Evolutionary conservation across 2,113 vertebrate species (phyloP).

Genomic region (Nipponia nippon): DNA sequence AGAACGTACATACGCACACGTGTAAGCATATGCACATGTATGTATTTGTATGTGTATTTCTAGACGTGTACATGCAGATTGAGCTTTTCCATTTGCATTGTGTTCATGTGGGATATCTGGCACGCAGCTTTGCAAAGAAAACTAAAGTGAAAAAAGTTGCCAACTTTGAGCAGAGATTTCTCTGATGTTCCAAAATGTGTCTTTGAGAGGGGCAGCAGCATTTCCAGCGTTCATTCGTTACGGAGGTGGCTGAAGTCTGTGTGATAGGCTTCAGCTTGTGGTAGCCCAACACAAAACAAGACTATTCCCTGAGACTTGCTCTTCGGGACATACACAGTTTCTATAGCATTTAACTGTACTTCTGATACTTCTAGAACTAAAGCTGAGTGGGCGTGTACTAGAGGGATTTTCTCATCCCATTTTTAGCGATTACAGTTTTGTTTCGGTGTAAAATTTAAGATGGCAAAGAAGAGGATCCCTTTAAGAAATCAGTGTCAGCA

Average conservation of each 20-base stretch:
- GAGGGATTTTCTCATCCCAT: background rate
- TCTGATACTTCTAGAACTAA: background rate
- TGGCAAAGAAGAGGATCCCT: background rate
- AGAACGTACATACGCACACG: accelerated
- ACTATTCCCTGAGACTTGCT: background rate
- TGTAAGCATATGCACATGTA: background rate
- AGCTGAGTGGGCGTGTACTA: background rate
- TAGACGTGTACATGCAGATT: background rate
- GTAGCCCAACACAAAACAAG: background rate
- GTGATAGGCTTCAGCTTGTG: background rate
- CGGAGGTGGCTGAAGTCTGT: background rate
- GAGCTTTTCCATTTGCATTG: background rate
- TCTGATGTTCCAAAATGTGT: background rate
- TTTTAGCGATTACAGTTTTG: background rate
- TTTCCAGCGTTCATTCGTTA: background rate
- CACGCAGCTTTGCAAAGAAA: background rate
- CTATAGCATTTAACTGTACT: background rate
- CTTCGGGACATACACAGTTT: background rate
- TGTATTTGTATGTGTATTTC: background rate
- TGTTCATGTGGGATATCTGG: background rate
- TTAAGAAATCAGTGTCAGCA: background rate
- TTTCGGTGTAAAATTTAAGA: background rate
- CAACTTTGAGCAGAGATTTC: background rate
- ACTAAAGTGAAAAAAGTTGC: background rate
- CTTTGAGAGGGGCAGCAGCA: background rate